Percentiles rank a stretch among this genome's conserved stretches.
phyloP scores from a whole-genome alignment of 2,888 invertebrate genomes.

The Himalopsyche anomala region DNA sequence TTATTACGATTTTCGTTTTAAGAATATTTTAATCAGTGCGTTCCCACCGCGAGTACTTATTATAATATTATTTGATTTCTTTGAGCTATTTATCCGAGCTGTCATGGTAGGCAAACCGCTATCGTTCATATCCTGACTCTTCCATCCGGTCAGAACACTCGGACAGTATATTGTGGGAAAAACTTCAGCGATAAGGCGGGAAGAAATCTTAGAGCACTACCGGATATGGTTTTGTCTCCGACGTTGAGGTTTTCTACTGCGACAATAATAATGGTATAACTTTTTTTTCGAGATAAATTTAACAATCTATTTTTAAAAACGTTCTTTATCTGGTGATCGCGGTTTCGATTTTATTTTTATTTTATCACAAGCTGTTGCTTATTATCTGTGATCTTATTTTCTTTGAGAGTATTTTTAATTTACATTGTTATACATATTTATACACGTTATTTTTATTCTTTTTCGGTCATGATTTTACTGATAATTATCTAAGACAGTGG shows the following conservation, averaged over 20 bases:
- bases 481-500: too few species aligned
- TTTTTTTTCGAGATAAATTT: not conserved
- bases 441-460: too few species aligned
- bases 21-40: not conserved
- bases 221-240: constrained; percentile 24
- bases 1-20: too few species aligned
- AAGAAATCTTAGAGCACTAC: constrained; percentile 4
- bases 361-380: not conserved
- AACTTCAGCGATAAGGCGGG: constrained; percentile 44
- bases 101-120: constrained; percentile 50
- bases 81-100: constrained; percentile 7
- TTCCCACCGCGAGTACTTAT: not conserved
- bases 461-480: too few species aligned
- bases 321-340: not conserved
- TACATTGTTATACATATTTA: too few species aligned
- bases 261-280: not conserved
- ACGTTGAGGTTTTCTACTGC: constrained; percentile 11
- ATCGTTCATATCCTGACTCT: constrained; percentile 60
- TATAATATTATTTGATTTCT: not conserved
- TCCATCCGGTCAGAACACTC: constrained; percentile 57
- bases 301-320: not conserved
- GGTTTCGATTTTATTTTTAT: not conserved
- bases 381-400: too few species aligned
- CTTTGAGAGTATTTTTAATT: too few species aligned
- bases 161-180: constrained; percentile 50